phyloP scores from a whole-genome alignment of 2,888 invertebrate species.

The Drosophila nr. perissopoda region DNA sequence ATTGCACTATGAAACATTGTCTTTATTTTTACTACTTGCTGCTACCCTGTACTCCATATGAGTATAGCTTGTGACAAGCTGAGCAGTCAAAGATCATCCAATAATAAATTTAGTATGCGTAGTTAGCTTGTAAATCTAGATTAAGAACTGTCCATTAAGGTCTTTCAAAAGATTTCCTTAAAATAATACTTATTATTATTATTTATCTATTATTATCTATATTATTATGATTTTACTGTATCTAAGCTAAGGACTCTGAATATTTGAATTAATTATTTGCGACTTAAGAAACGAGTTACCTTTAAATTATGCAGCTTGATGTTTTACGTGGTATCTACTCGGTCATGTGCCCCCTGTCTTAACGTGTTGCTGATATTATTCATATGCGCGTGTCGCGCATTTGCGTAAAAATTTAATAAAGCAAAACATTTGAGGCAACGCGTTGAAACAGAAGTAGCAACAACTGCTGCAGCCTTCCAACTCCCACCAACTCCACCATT shows the following conservation, averaged over 20 bases:
- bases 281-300: background rate
- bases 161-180: background rate
- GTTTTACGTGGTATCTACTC: background rate
- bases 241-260: too few relatives aligned
- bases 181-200: background rate
- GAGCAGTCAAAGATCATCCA: background rate
- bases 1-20: constrained; percentile 38
- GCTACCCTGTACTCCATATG: constrained; percentile 18
- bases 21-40: constrained; percentile 1
- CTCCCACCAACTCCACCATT: background rate
- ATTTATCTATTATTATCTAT: too few relatives aligned
- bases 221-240: too few relatives aligned
- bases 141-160: background rate
- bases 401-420: constrained; percentile 79
- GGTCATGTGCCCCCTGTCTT: background rate
- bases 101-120: background rate
- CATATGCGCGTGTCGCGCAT: constrained; percentile 71
- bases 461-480: background rate
- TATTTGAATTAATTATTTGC: too few relatives aligned
- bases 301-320: rapidly evolving
- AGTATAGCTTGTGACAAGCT: background rate
- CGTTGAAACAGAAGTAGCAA: constrained; percentile 27
- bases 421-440: constrained; percentile 61
- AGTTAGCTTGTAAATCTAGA: background rate
- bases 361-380: constrained; percentile 59